A percentile compares a stretch with the other conserved stretches of the same genome.
Conservation (phyloP, 2,113 vertebrate species). For the Malurus cyaneus region DNA sequence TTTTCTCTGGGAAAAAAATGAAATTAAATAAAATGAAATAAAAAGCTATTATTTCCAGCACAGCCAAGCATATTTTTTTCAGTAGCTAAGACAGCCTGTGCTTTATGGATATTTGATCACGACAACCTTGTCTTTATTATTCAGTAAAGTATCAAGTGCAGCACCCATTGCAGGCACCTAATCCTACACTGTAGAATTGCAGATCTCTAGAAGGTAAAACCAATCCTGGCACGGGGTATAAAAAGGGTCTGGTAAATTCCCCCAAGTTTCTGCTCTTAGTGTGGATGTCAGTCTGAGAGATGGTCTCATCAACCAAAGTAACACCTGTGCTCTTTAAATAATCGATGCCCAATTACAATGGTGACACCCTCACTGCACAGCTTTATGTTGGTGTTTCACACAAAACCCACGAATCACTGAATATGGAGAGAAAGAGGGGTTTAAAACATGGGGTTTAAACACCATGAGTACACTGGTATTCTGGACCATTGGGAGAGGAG, state of each 20-base stretch:
- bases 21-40: background rate
- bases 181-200: background rate
- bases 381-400: background rate
- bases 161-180: background rate
- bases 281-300: slow-evolving; percentile 31
- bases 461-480: background rate
- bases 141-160: background rate
- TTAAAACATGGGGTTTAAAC: background rate
- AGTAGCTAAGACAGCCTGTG: background rate
- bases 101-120: background rate
- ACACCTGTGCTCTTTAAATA: slow-evolving; percentile 48
- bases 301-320: slow-evolving; percentile 39
- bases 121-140: background rate
- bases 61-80: background rate
- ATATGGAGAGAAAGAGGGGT: background rate
- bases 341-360: slow-evolving; percentile 41
- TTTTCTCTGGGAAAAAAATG: background rate
- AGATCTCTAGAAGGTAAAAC: background rate
- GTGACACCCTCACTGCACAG: background rate
- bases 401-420: slow-evolving; percentile 3
- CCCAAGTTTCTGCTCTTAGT: slow-evolving; percentile 11
- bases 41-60: background rate
- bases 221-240: background rate
- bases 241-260: slow-evolving; percentile 19
- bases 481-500: background rate